Conservation (phyloP, 2,888 invertebrate genomes). For the Scelioninae gen. 1 region DNA sequence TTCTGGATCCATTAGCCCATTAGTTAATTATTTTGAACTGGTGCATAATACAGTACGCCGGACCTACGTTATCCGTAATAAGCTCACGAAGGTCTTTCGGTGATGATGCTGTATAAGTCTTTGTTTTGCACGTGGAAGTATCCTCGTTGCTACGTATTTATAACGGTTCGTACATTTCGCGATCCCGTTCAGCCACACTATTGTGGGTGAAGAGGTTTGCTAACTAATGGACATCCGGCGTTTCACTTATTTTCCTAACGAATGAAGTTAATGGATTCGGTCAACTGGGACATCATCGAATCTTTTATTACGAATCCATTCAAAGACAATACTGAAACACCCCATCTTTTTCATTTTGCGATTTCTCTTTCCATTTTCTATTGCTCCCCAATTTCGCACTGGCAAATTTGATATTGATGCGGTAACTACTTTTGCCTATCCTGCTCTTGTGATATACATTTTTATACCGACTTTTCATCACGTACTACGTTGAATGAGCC, state of each 20-base stretch:
- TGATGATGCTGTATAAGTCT: constrained; percentile 60
- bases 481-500: no score
- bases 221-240: constrained; percentile 82
- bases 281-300: constrained; percentile 6
- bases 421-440: constrained; percentile 19
- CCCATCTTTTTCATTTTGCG: neutral
- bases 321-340: neutral
- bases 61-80: constrained; percentile 74
- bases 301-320: neutral
- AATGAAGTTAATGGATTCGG: constrained; percentile 72
- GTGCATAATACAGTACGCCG: constrained; percentile 77
- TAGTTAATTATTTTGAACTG: constrained; percentile 82
- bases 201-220: constrained; percentile 72
- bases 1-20: constrained; percentile 79
- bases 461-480: no score
- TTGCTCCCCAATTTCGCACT: neutral
- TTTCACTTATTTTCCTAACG: constrained; percentile 77
- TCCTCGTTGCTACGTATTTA: constrained; percentile 57
- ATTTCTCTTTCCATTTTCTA: neutral
- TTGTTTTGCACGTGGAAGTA: constrained; percentile 63
- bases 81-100: constrained; percentile 68
- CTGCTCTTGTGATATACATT: constrained; percentile 15
- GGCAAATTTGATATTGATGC: constrained; percentile 36
- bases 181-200: constrained; percentile 70
- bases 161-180: constrained; percentile 67